These are phyloP conservation scores for Lutjanus campechanus DNA, from an alignment of 2,797 vertebrate species.

Conservation along the genomic window DNA sequence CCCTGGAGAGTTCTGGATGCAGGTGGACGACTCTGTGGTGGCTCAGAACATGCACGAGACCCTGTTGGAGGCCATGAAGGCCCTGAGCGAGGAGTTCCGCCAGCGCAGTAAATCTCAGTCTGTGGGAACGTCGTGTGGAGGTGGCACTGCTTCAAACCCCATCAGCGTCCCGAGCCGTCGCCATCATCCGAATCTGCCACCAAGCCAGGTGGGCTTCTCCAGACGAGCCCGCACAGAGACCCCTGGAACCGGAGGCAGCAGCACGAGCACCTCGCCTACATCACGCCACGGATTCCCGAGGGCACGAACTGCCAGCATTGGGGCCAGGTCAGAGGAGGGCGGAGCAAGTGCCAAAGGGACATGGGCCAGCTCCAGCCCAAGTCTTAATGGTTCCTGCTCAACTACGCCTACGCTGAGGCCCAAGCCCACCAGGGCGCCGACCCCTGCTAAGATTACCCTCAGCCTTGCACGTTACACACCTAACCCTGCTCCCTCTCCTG, in stretches of 20 bases:
- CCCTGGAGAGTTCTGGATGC: constrained; percentile 89
- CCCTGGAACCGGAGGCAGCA: constrained; percentile 84
- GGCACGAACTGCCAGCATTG: constrained; percentile 86
- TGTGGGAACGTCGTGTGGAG: constrained; percentile 85
- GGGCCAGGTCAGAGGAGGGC: constrained; percentile 85
- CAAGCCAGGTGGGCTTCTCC: constrained; percentile 88
- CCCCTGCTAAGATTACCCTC: constrained; percentile 88
- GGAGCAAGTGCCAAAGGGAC: constrained; percentile 82
- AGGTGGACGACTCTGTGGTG: constrained; percentile 88
- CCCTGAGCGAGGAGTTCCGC: constrained; percentile 91
- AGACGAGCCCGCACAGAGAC: constrained; percentile 87
- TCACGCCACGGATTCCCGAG: constrained; percentile 85
- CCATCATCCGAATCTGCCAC: constrained; percentile 86
- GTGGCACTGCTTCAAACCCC: constrained; percentile 87
- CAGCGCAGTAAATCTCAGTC: constrained; percentile 89
- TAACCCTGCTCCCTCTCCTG: constrained; percentile 86
- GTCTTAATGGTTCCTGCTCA: constrained; percentile 87
- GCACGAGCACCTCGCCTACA: constrained; percentile 87
- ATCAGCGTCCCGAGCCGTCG: constrained; percentile 89
- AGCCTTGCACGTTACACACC: constrained; percentile 87
- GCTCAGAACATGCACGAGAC: constrained; percentile 94
- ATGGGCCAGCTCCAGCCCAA: constrained; percentile 87
- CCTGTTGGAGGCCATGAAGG: constrained; percentile 92
- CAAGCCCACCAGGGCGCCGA: constrained; percentile 87
- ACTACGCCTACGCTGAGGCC: constrained; percentile 86